Conservation (phyloP, 1,140 invertebrate species). For the Solenopsis invicta region DNA sequence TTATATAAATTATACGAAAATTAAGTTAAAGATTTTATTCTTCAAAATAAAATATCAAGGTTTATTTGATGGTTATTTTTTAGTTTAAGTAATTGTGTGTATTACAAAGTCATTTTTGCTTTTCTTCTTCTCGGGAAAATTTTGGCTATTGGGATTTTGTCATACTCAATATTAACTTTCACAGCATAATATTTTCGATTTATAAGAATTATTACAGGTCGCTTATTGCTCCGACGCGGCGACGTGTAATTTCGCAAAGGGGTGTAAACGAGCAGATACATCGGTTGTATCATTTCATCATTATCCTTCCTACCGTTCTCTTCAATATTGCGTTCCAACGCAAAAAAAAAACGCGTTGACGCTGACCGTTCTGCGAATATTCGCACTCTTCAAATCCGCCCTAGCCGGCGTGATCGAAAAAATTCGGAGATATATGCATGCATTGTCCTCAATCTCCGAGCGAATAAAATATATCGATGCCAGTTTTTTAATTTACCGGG, state of each 20-base stretch:
- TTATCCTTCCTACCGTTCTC: background rate
- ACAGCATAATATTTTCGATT: constrained; percentile 76
- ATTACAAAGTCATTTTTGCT: background rate
- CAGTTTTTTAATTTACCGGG: constrained; percentile 38
- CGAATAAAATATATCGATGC: constrained; percentile 31
- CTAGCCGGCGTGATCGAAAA: constrained; percentile 1
- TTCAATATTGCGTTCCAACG: background rate
- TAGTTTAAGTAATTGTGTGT: too few relatives aligned
- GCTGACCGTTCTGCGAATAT: constrained; percentile 19
- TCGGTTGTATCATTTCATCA: constrained; percentile 24
- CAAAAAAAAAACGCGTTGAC: constrained; percentile 41
- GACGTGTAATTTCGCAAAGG: background rate
- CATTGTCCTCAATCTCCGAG: background rate
- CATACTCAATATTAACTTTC: constrained; percentile 59
- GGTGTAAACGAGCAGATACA: constrained; percentile 53
- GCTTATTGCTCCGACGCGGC: constrained; percentile 60
- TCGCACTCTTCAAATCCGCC: constrained; percentile 24
- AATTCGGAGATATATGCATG: constrained; percentile 8
- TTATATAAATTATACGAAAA: background rate
- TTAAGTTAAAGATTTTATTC: background rate
- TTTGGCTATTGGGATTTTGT: constrained; percentile 64
- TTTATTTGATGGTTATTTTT: background rate
- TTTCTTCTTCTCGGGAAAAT: constrained; percentile 12
- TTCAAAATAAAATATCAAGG: constrained; percentile 2
- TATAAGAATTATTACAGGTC: constrained; percentile 76